phyloP scores from a whole-genome alignment of 2,113 vertebrate genomes.

The Seriola quinqueradiata region DNA sequence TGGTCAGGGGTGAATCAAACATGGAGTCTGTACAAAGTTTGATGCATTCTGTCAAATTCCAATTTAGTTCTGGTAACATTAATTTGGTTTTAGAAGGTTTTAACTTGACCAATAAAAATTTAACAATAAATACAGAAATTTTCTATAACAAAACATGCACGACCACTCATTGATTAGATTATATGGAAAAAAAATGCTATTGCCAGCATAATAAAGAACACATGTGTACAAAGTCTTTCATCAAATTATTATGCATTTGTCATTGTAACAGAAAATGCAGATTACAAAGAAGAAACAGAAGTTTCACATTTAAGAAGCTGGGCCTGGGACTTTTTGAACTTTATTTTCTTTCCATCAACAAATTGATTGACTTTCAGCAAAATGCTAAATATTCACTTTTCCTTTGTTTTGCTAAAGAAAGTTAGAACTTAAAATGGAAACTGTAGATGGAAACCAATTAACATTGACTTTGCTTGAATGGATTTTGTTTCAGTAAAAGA shows the following conservation, averaged over 20 bases:
- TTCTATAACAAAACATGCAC: neutral
- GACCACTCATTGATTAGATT: neutral
- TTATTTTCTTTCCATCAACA: too few species aligned
- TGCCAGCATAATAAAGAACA: neutral
- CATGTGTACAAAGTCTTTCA: neutral
- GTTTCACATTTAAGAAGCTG: neutral
- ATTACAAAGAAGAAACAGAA: neutral
- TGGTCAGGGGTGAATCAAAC: neutral
- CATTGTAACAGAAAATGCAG: neutral
- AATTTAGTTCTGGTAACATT: neutral
- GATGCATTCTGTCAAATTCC: neutral
- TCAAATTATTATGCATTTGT: neutral
- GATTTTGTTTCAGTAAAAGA: neutral
- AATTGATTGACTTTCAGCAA: too few species aligned
- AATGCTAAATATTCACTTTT: neutral
- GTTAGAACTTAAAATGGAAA: neutral
- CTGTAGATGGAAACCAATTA: slow-evolving; percentile 2
- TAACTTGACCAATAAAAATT: neutral
- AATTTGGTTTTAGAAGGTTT: neutral
- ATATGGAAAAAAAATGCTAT: neutral
- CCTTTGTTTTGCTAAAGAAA: neutral
- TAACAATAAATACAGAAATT: neutral
- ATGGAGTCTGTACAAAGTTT: neutral
- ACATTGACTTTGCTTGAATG: neutral
- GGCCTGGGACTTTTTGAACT: neutral